Conservation (phyloP, 2,888 invertebrate species). For the Microctonus aethiopoides region DNA sequence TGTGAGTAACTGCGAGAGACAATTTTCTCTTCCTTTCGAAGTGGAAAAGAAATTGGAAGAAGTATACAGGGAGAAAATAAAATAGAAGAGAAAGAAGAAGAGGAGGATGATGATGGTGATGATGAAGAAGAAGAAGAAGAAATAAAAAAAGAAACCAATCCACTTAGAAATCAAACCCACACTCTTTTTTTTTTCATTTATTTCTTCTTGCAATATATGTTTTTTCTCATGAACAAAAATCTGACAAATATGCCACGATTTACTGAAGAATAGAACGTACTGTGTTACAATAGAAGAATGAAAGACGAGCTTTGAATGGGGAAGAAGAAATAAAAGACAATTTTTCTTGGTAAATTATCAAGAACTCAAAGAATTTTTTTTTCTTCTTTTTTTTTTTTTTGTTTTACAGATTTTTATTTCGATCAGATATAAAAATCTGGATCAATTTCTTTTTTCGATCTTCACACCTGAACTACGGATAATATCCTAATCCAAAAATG, state of each 20-base stretch:
- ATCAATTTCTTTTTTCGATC: neutral
- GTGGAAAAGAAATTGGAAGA: slow-evolving; percentile 7
- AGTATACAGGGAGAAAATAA: neutral
- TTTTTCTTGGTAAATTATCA: slow-evolving; percentile 20
- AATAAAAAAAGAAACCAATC: slow-evolving; percentile 58
- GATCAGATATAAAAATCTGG: neutral
- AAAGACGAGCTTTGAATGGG: neutral
- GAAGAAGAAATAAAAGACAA: slow-evolving; percentile 5
- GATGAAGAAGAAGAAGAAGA: neutral
- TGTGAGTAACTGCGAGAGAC: slow-evolving; percentile 4
- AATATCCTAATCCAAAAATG: neutral
- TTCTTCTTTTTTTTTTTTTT: slow-evolving; percentile 8
- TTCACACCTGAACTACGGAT: neutral
- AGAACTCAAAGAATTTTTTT: slow-evolving; percentile 17
- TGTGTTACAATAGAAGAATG: slow-evolving; percentile 28
- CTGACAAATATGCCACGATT: slow-evolving; percentile 67
- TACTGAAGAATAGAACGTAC: slow-evolving; percentile 58
- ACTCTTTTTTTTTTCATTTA: slow-evolving; percentile 15
- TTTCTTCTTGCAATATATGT: slow-evolving; percentile 42
- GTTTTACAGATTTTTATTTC: neutral
- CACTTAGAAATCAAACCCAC: slow-evolving; percentile 53
- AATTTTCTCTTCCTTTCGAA: slow-evolving; percentile 3
- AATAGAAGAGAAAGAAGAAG: neutral
- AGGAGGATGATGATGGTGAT: slow-evolving; percentile 43
- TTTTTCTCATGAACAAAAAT: slow-evolving; percentile 65